A percentile compares a stretch with the other conserved stretches of the same genome.
Evolutionary conservation across 2,113 vertebrate genomes (phyloP).

Genomic region (Eonycteris spelaea): DNA sequence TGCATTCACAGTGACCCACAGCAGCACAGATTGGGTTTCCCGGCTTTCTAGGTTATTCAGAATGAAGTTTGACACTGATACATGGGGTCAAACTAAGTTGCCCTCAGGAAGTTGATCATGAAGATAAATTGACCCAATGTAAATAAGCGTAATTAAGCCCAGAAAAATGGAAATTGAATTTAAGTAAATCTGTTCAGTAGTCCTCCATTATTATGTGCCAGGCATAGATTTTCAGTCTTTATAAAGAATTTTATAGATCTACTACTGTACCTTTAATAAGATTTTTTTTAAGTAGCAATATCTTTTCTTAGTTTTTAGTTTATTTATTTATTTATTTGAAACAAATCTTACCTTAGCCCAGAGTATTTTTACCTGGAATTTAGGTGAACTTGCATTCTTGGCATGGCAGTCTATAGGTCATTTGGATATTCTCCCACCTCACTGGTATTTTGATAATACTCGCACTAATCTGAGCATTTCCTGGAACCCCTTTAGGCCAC

Average conservation of each 20-base stretch:
- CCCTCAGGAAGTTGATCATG: constrained; percentile 33
- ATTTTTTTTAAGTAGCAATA: not conserved
- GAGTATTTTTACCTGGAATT: not conserved
- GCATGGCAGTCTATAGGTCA: not conserved
- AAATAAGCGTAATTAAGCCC: constrained; percentile 19
- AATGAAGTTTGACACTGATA: not conserved
- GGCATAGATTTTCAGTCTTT: not conserved
- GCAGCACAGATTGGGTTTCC: constrained; percentile 43
- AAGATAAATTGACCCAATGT: constrained; percentile 18
- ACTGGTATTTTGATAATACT: constrained; percentile 17
- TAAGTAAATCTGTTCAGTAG: not conserved
- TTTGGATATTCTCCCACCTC: not conserved
- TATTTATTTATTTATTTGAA: constrained; percentile 35
- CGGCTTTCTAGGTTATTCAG: not conserved
- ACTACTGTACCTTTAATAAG: not conserved
- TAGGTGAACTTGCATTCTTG: not conserved
- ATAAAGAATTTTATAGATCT: not conserved
- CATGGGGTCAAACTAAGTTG: not conserved
- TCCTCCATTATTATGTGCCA: not conserved
- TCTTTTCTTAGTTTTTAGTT: not conserved
- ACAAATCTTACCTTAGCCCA: not conserved
- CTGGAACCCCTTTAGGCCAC: not conserved
- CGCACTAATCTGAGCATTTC: constrained; percentile 12
- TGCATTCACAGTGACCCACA: not conserved
- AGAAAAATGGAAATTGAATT: constrained; percentile 25